Evolutionary conservation across 2,113 vertebrate genomes (phyloP), one percentile per base, ranked within the genome.

Genomic region (Otolemur garnettii): DNA sequence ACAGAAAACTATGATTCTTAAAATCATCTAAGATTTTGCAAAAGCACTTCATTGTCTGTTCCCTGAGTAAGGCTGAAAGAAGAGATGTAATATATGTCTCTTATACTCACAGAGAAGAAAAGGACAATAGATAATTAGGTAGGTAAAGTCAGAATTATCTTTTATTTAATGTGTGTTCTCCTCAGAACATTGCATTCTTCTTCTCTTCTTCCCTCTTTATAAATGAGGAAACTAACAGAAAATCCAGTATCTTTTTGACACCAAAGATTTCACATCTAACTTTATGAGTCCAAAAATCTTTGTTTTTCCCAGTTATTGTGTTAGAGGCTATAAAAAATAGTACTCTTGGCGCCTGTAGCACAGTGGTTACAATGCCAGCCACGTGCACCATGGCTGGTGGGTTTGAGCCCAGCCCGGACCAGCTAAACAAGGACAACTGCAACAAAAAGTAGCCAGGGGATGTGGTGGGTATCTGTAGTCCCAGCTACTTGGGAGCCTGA

Each of bases 201-300:
- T 78, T 88, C 10, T n/a, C 66, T 66, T 79, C 53, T 78, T 88
- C 10, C 9, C 12, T 84, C 38, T 84, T 90, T 62, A 62, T 2
- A 95, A 30, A 45, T 72, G 9, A 95, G 7, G 24, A 92, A 94
- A 90, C 35, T 94, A 18, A 91, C 75, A 81, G 28, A 83, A 95
- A 85, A 69, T 45, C 5, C 19, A 82, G 57, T 33, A 15, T 13
- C 4, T 85, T 90, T 81, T 90, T 42, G 35, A 19, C 10, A 9
- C n/a, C 18, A 87, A 77, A 69, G 50, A 80, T 35, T 92, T 28
- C 14, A 59, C 64, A 15, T 35, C 57, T 85, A 5, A 7, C 28
- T 85, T 68, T 90, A 82, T 33, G 12, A 94, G 8, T 87, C n/a
- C 18, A 79, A 89, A 89, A 84, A 86, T 86, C 19, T 45, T 50